These are phyloP conservation scores for Tangara arthus DNA, from an alignment of 2,797 vertebrate genomes.

Conservation along the genomic window DNA sequence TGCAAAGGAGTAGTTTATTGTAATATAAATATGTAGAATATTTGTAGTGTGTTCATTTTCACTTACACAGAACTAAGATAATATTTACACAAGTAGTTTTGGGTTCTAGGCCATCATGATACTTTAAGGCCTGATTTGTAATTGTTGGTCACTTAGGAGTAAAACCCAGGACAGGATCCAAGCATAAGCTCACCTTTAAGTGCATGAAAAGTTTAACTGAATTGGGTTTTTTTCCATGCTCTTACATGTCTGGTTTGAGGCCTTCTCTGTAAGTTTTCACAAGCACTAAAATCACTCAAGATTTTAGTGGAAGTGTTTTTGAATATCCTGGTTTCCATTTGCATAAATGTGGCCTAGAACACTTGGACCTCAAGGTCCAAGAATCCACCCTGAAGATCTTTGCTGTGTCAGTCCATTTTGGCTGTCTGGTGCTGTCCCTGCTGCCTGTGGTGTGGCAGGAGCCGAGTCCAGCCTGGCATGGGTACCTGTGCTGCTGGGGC, in stretches of 20 bases:
- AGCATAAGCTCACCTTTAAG: not conserved
- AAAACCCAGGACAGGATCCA: not conserved
- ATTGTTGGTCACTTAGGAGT: not conserved
- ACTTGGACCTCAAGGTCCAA: not conserved
- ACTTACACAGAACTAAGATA: not conserved
- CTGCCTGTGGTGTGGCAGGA: not conserved
- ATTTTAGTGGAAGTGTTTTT: not conserved
- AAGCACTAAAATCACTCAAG: not conserved
- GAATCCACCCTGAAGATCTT: not conserved
- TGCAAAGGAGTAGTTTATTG: not conserved
- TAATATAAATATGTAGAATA: not conserved
- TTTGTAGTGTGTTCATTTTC: not conserved
- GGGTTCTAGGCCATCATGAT: not conserved
- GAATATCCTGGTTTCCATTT: not conserved
- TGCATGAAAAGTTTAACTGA: not conserved
- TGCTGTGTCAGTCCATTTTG: not conserved
- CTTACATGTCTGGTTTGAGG: not conserved
- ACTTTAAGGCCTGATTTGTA: not conserved
- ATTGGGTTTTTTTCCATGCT: not conserved
- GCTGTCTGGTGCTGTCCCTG: not conserved
- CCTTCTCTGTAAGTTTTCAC: not conserved
- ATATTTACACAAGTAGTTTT: not conserved
- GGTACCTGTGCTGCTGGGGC: fast-evolving
- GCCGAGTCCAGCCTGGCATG: fast-evolving
- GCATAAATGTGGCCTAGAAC: not conserved